Conservation (phyloP, 2,888 invertebrate species). For the Napeogenes inachia region DNA sequence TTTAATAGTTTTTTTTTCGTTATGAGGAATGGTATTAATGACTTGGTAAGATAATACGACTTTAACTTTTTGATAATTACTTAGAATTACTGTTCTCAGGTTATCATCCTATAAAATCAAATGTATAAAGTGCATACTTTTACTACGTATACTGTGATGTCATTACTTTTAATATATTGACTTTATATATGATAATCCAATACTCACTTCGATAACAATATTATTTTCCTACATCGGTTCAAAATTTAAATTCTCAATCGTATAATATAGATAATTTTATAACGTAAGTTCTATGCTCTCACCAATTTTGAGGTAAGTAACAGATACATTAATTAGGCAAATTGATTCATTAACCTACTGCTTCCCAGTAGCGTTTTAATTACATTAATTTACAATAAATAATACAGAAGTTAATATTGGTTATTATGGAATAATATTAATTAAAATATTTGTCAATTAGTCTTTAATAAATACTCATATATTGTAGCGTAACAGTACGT, state of each 20-base stretch:
- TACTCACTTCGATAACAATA: background rate
- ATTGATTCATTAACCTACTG: conserved; percentile 25
- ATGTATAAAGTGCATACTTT: no score
- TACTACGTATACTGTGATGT: no score
- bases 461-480: no score
- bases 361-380: conserved; percentile 26
- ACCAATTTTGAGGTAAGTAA: conserved; percentile 21
- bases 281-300: background rate
- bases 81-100: no score
- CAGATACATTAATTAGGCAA: conserved; percentile 30
- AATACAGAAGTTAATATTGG: conserved; percentile 14
- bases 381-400: conserved; percentile 22
- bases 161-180: background rate
- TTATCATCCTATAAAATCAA: no score
- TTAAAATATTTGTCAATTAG: no score
- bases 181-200: background rate
- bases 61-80: no score
- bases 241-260: background rate
- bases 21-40: no score
- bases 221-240: background rate
- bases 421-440: background rate
- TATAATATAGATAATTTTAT: conserved; percentile 1
- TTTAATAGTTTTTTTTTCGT: no score
- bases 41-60: no score
- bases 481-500: no score